phyloP scores from a whole-genome alignment of 1,140 invertebrate species.

The Oreohelix idahoensis region DNA sequence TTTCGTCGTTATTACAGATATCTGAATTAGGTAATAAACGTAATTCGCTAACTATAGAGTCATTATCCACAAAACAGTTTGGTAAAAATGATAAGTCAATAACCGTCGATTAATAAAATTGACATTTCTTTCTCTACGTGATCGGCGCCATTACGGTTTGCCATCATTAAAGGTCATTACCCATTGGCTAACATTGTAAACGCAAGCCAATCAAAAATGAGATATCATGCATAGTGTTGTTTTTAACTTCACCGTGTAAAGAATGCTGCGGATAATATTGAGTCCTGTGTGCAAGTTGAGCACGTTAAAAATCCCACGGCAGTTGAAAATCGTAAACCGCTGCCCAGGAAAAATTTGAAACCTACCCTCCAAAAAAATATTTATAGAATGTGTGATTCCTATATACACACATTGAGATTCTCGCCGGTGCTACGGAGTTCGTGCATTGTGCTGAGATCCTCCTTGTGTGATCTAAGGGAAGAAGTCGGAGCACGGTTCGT shows the following conservation, averaged over 20 bases:
- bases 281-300: no score
- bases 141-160: slow-evolving; percentile 18
- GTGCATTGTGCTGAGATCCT: no score
- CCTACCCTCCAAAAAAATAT: no score
- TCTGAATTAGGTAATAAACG: not conserved
- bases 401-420: no score
- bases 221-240: not conserved
- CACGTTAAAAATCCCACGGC: no score
- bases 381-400: no score
- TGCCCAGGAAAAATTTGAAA: no score
- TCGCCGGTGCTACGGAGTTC: no score
- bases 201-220: not conserved
- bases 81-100: not conserved
- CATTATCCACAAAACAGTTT: not conserved
- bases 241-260: not conserved
- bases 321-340: no score
- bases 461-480: no score
- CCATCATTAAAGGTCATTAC: not conserved
- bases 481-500: no score
- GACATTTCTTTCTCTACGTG: slow-evolving; percentile 14
- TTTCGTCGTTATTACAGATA: not conserved
- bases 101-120: not conserved
- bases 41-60: not conserved
- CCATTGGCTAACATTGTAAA: not conserved
- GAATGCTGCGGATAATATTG: no score